phyloP scores from a whole-genome alignment of 2,888 invertebrate species.

The Diaphora mendica region DNA sequence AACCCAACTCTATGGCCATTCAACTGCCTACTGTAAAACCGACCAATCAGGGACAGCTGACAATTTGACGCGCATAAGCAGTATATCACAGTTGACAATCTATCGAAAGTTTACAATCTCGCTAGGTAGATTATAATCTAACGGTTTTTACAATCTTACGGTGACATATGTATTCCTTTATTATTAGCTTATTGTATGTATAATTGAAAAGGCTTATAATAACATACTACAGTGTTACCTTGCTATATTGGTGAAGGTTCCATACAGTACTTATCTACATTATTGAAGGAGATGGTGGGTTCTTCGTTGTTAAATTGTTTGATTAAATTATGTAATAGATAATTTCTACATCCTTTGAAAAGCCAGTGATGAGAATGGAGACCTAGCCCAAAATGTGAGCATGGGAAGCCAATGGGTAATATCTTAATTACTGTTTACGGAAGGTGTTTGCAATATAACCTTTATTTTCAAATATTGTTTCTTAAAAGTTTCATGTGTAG shows the following conservation, averaged over 20 bases:
- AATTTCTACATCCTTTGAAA: too few species aligned
- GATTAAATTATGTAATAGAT: background rate
- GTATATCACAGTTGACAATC: too few species aligned
- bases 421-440: too few species aligned
- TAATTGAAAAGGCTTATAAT: slow-evolving; percentile 1
- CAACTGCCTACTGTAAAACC: too few species aligned
- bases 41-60: too few species aligned
- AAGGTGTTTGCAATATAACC: background rate
- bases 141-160: too few species aligned
- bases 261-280: slow-evolving; percentile 28
- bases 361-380: background rate
- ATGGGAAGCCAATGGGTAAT: background rate
- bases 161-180: background rate
- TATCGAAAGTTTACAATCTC: too few species aligned
- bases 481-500: background rate
- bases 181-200: background rate
- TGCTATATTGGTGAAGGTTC: slow-evolving; percentile 43
- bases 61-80: too few species aligned
- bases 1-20: too few species aligned
- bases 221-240: slow-evolving; percentile 4
- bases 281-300: slow-evolving; percentile 38
- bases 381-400: background rate
- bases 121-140: too few species aligned
- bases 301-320: background rate
- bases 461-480: background rate